Evolutionary conservation across 2,888 invertebrate genomes (phyloP), one percentile per base, ranked within the genome.

Genomic region (Trachelus troglodyta): DNA sequence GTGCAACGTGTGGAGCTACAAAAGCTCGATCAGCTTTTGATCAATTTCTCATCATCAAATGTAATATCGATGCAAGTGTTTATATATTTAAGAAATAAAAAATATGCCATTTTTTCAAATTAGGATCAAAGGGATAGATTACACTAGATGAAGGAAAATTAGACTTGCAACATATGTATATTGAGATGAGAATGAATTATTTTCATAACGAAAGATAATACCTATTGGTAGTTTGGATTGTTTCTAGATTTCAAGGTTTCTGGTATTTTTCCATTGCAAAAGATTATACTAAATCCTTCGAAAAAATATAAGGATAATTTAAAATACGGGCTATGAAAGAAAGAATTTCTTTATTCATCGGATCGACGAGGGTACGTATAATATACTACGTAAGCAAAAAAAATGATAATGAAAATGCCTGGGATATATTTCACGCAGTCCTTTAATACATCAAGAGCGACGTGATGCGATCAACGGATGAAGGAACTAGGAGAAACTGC

Each of bases 401-500:
- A 23, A 69, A 69, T 15, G 71, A 69, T 81, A 83, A 83, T 82
- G 81, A 82, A 83, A 83, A 83, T 83, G 79, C 80, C 77, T 81
- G 68, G 68, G 75, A 76, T 81, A 83, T 83, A 83, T 80, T 82
- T 83, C 77, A 77, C 73, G 79, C 77, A 79, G 68, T 76, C 78
- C 80, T 80, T 83, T 81, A 81, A 79, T 81, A 79, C 76, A 81
- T 77, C 77, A 80, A 80, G 80, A 75, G 74, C 69, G 30, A 33
- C 15, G 69, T 69, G 33, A 33, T 12, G 23, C 4, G 69, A 33
- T 33, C 69, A 33, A 33, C 35, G 74, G 75, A 37, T 69, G 33
- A 74, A 75, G 75, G 69, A 33, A 68, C 15, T 69, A 75, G 74
- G 71, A 31, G 35, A 68, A 75, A n/a, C 35, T 34, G 4, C 34